Base-by-base conservation (phyloP, 2,888 invertebrate genomes). In the Ernsta delagoae region DNA sequence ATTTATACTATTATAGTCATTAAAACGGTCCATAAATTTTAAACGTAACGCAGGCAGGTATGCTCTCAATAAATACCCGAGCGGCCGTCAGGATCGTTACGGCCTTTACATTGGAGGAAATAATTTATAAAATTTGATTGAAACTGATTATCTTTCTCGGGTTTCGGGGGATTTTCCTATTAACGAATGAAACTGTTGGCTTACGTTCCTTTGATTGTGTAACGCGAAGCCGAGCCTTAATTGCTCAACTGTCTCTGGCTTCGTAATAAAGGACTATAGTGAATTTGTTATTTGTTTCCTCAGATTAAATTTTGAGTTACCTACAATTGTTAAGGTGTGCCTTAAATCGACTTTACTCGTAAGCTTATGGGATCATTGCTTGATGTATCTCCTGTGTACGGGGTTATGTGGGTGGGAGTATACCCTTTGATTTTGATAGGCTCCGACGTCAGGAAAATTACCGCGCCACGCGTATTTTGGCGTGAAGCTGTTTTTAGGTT, bases 61-160 rank as follows among this genome's bases (percentile, higher is more conserved):
- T 5, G 36, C 36, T n/a, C 45, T n/a, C 45, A 0, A 45, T n/a
- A 45, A n/a, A 45, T 45, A 45, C 45, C n/a, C 45, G 3, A 45
- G 11, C 45, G 45, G 45, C 45, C 45, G 5, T 45, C n/a, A 11
- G 45, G 45, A n/a, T 11, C 45, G 45, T 45, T n/a, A 45, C n/a
- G n/a, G 11, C n/a, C 4, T 45, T 45, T 41, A 8, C 8, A 45
- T 45, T n/a, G n/a, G n/a, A 12, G 48, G 48, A 48, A 48, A 48
- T 48, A 48, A 12, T 48, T 48, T 48, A 63, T 67, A 63, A 67
- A 70, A 70, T 63, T 67, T 70, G 63, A 70, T 67, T 67, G 70
- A 67, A 59, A 45, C 59, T 64, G 60, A 64, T 68, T 61, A 68
- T 70, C 48, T 63, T 8, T 41, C 54, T 70, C 64, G 59, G 56